phyloP scores from a whole-genome alignment of 2,888 invertebrate species.

The Prosapia bicincta region DNA sequence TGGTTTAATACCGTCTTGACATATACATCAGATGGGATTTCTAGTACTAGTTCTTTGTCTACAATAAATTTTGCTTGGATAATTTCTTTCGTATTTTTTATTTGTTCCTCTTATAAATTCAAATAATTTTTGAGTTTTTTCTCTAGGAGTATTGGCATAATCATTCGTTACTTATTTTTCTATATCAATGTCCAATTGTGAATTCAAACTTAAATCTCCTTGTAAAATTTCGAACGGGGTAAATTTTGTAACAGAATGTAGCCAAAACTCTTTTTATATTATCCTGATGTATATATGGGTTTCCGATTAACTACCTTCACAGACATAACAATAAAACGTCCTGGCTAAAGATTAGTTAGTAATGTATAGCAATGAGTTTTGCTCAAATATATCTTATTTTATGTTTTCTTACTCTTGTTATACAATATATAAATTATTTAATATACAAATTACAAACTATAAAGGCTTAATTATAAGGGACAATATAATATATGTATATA shows the following conservation, averaged over 20 bases:
- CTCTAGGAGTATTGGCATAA: too few species aligned
- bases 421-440: too few species aligned
- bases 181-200: too few species aligned
- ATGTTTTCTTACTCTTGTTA: too few species aligned
- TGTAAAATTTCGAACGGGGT: too few species aligned
- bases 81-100: background rate
- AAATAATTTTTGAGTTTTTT: background rate
- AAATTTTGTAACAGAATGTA: background rate
- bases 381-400: too few species aligned
- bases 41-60: background rate
- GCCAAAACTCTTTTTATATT: background rate
- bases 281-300: background rate
- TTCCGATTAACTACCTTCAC: background rate
- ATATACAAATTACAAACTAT: too few species aligned
- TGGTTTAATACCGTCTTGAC: background rate
- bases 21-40: too few species aligned
- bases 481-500: too few species aligned
- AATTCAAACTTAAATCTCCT: too few species aligned
- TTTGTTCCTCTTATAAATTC: background rate
- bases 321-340: background rate
- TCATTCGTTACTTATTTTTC: too few species aligned
- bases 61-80: background rate
- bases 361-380: background rate
- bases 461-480: too few species aligned
- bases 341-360: background rate